Evolutionary conservation across 2,888 invertebrate species (phyloP), one percentile per base, ranked within the genome.

Genomic region (Heterodera filipjevi): DNA sequence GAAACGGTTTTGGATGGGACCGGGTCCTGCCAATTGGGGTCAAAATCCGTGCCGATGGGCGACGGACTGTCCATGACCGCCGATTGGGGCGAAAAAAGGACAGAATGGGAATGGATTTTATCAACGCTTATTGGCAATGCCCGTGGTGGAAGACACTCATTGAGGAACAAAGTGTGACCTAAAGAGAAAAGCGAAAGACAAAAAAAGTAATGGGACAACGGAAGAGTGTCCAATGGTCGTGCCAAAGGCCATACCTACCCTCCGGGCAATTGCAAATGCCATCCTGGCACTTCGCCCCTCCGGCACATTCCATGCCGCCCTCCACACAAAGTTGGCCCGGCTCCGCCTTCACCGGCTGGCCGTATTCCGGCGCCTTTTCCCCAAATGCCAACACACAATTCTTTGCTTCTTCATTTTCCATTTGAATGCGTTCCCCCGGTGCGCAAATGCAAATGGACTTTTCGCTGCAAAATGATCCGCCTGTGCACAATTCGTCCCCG

Each of bases 251-350:
- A 70, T 1, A 33, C 59, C 19, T 27, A 75, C 75, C 75, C 59
- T 81, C 82, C 22, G 85, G 84, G 76, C 87, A 87, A 2, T 64
- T 77, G 75, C 87, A 87, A 49, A 83, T 76, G 16, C 77, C 71
- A 12, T 78, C 82, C 30, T 78, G 68, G 53, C 87, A 87, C 8
- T 78, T 78, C 10, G 85, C 78, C 35, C 80, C 81, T 0, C 83
- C 82, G 10, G 81, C 80, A 71, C 87, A 87, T 8, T 75, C 59
- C 33, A 78, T 78, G 1, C 82, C 80, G 19, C 76, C 77, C 5
- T 79, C 78, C 14, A 71, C 68, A 68, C 87, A 86, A 12, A 79
- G 35, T 66, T 87, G 86, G 39, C 87, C 87, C 8, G 87, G 87
- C 1, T 83, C 85, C 3, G 84, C 79, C 46, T 80, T 77, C 0